Conservation (phyloP, 1,140 invertebrate species). For the Dendroctonus ponderosae region DNA sequence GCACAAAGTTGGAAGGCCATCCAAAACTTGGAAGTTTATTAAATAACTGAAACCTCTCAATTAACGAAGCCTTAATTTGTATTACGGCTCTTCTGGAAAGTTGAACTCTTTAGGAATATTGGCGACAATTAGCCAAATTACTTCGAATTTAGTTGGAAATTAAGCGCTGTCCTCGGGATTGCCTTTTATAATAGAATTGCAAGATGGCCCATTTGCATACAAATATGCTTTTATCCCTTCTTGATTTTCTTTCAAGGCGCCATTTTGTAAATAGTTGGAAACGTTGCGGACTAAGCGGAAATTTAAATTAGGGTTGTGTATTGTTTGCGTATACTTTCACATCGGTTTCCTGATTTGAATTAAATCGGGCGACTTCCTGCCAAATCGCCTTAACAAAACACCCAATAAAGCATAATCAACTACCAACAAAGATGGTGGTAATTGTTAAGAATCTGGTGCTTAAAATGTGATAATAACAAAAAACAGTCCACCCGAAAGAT, state of each 20-base stretch:
- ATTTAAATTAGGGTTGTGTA: too few species aligned
- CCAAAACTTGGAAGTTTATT: conserved; percentile 22
- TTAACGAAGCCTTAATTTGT: conserved; percentile 33
- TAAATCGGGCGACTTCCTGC: too few species aligned
- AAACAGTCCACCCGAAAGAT: too few species aligned
- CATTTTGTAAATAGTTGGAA: conserved; percentile 12
- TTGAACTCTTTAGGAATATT: conserved; percentile 34
- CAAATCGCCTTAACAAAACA: too few species aligned
- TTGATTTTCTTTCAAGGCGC: conserved; percentile 22
- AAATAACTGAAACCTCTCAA: conserved; percentile 25
- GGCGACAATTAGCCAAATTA: conserved; percentile 34
- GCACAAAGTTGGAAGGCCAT: conserved; percentile 1
- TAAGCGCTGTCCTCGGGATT: conserved; percentile 32
- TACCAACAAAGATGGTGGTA: too few species aligned
- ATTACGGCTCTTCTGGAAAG: conserved; percentile 24
- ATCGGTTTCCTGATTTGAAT: too few species aligned
- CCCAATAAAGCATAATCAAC: too few species aligned
- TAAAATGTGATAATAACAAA: too few species aligned
- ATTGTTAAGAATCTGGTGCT: too few species aligned
- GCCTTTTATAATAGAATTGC: conserved; percentile 34
- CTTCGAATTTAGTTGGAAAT: conserved; percentile 33
- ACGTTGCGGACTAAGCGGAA: conserved; percentile 4
- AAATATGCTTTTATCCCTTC: conserved; percentile 31
- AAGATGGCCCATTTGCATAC: conserved; percentile 32
- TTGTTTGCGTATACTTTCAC: too few species aligned